Evolutionary conservation across 2,797 vertebrate species (phyloP), one percentile per base, ranked within the genome.

Genomic region (Valencia hispanica): DNA sequence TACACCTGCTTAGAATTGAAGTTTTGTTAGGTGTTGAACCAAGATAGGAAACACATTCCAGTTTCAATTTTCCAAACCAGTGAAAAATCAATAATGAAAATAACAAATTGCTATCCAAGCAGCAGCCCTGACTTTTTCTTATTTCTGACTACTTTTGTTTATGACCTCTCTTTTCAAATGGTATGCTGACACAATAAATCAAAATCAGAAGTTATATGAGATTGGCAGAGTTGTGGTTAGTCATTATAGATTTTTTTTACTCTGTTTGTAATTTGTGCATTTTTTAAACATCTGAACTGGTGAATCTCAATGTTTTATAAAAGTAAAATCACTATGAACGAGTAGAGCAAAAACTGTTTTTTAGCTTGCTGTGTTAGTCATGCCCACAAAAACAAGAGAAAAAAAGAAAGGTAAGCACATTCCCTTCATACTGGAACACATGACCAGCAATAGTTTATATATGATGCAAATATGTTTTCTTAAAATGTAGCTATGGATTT

Each of bases 1-100:
- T 39, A 41, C 61, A 53, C n/a, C 47, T 72, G 25, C 36, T 41
- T 73, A 73, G 36, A 73, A 59, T 27, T 32, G 18, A 43, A 34
- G 30, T 61, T 45, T 27, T 71, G 39, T 66, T 12, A 66, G 48
- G 36, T 47, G 48, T 45, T 74, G 55, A 75, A 75, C 70, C 73
- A 71, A 71, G 51, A 27, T 8, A 68, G 41, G 11, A 68, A 78
- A 78, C 61, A 68, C 50, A 65, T 71, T 68, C 2, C 70, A 2
- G 68, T 57, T 71, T 59, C 57, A 65, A 72, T 75, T 72, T 75
- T 80, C 74, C 63, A 70, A 57, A 45, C 32, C 25, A 72, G 73
- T 59, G 73, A 59, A 73, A 72, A 80, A 71, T 80, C 68, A 41
- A 65, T 66, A 72, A 30, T 65, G 36, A 73, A 63, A 51, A 32